Evolutionary conservation across 2,797 vertebrate genomes (phyloP).

Genomic region (Schizothorax lantsangensis): DNA sequence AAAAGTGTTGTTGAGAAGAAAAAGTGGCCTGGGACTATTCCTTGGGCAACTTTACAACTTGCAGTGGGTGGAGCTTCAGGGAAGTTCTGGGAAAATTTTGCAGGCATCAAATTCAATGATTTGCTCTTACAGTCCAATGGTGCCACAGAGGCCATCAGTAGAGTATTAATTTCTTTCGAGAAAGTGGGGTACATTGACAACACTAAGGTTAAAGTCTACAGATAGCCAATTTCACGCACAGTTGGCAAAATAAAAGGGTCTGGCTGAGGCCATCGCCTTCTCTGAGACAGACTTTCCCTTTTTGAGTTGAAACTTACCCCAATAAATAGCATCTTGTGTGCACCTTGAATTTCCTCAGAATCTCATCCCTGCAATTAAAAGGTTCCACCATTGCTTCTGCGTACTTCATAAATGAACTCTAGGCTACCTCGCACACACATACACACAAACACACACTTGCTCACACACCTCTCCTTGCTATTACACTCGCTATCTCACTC

Average conservation of each 20-base stretch:
- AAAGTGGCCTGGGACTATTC: background rate
- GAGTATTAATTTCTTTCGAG: background rate
- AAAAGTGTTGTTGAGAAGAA: conserved; percentile 3
- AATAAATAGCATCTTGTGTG: conserved; percentile 41
- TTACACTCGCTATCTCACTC: background rate
- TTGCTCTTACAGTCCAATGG: conserved; percentile 1
- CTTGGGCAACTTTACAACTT: background rate
- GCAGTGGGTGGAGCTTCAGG: background rate
- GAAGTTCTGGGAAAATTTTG: background rate
- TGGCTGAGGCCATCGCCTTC: background rate
- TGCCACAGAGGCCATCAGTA: background rate
- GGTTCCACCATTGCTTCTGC: conserved; percentile 46
- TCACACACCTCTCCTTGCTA: conserved; percentile 11
- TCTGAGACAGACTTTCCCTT: conserved; percentile 43
- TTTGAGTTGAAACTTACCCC: conserved; percentile 25
- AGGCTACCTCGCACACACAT: conserved; percentile 5
- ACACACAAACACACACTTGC: conserved; percentile 13
- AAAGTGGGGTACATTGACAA: background rate
- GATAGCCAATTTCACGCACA: conserved; percentile 37
- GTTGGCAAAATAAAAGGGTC: conserved; percentile 14
- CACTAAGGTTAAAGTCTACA: conserved; percentile 44
- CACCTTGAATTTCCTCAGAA: conserved; percentile 41
- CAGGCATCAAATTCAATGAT: background rate
- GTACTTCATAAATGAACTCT: conserved; percentile 64
- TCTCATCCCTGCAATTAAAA: conserved; percentile 34